Conservation (phyloP, 2,113 vertebrate species). For the Clarias batrachus region DNA sequence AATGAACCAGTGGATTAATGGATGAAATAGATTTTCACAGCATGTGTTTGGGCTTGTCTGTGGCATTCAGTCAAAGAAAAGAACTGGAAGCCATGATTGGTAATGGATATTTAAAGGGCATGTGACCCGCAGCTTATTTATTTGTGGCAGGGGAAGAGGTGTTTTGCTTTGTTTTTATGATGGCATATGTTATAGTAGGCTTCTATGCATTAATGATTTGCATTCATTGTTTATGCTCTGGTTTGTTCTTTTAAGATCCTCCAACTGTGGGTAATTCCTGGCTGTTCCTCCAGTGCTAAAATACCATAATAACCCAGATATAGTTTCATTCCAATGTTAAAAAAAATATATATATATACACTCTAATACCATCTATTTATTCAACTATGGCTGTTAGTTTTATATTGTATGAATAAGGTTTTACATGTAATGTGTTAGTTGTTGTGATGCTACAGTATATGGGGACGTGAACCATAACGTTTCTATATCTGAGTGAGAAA, state of each 20-base stretch:
- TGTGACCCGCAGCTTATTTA: neutral
- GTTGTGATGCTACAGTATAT: neutral
- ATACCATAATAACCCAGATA: neutral
- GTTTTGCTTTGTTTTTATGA: neutral
- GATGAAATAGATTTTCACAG: neutral
- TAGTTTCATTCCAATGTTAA: neutral
- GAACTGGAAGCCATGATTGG: neutral
- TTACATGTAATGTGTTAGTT: neutral
- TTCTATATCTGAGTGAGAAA: neutral
- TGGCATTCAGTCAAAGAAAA: neutral
- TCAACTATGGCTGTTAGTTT: neutral
- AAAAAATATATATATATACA: neutral
- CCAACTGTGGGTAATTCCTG: slow-evolving; percentile 11
- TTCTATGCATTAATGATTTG: neutral
- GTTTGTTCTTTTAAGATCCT: slow-evolving; percentile 6
- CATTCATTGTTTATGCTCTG: neutral
- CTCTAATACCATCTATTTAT: neutral
- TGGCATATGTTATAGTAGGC: neutral
- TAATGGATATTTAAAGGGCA: neutral
- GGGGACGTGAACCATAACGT: neutral
- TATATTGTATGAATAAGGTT: neutral
- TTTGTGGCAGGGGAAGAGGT: neutral
- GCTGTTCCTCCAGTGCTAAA: neutral
- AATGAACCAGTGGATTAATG: neutral
- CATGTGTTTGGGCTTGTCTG: neutral